These are phyloP conservation scores for Cephus sareptanus DNA, from an alignment of 2,888 invertebrate species.

Conservation along the genomic window DNA sequence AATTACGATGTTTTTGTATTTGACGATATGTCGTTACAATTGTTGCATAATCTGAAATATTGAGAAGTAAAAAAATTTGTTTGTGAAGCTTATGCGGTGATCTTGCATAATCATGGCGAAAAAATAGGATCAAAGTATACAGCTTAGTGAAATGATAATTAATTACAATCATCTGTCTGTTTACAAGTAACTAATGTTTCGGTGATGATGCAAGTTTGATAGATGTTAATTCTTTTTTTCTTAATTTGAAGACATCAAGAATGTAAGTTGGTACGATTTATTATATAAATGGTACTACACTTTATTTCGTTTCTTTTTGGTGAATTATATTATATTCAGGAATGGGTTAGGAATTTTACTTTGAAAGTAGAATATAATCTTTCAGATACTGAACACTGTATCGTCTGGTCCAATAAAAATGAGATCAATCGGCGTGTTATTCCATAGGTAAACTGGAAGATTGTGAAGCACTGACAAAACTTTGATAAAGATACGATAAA, in stretches of 20 bases:
- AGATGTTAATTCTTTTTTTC: background rate
- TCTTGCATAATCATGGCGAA: background rate
- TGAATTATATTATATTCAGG: background rate
- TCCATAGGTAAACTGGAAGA: no score
- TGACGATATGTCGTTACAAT: background rate
- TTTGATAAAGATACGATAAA: background rate
- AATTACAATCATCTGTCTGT: background rate
- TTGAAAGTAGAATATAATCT: background rate
- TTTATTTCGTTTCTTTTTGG: background rate
- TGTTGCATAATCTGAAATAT: no score
- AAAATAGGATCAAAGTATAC: background rate
- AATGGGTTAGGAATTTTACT: background rate
- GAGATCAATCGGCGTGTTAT: no score
- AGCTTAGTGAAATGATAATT: background rate
- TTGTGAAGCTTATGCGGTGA: no score
- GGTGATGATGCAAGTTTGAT: background rate
- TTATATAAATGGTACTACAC: background rate
- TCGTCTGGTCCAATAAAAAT: no score
- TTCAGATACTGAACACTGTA: background rate
- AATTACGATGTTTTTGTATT: slow-evolving; percentile 1
- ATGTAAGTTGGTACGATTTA: background rate
- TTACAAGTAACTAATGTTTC: background rate
- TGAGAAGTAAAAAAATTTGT: no score
- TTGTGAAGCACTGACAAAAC: background rate
- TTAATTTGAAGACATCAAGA: background rate